These are phyloP conservation scores for Rhodinocichla rosea DNA, from an alignment of 2,113 vertebrate genomes.

Conservation along the genomic window DNA sequence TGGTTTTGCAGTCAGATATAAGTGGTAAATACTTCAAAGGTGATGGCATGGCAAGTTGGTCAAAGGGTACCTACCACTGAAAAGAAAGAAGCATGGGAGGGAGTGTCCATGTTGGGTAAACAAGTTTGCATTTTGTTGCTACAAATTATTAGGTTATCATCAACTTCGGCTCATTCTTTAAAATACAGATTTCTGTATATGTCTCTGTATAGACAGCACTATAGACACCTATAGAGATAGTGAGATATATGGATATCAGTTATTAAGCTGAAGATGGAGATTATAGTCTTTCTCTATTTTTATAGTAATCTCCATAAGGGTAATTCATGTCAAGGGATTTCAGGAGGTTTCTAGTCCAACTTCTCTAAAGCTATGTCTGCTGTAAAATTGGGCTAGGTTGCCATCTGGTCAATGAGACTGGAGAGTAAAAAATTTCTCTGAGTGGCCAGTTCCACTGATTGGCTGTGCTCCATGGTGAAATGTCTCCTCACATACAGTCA, in stretches of 20 bases:
- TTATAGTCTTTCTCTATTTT: background rate
- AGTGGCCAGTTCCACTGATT: background rate
- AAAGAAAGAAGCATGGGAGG: background rate
- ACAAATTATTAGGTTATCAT: background rate
- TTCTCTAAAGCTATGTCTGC: background rate
- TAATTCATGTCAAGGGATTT: background rate
- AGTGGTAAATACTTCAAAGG: background rate
- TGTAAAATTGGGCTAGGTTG: background rate
- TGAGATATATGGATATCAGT: background rate
- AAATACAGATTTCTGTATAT: rapidly evolving
- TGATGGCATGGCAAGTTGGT: background rate
- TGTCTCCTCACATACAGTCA: background rate
- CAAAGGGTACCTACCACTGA: background rate
- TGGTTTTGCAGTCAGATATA: background rate
- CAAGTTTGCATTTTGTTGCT: background rate
- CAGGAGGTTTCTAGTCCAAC: background rate
- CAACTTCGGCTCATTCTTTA: background rate
- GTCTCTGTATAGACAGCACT: background rate
- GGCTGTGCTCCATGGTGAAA: background rate
- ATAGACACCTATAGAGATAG: background rate
- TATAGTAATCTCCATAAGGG: background rate
- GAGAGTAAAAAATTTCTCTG: background rate
- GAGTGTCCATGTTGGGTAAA: background rate
- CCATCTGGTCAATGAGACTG: background rate
- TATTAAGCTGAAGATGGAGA: background rate